These are phyloP conservation scores for Caenorhabditis sinica DNA, from an alignment of 2,888 invertebrate genomes.

Conservation along the genomic window DNA sequence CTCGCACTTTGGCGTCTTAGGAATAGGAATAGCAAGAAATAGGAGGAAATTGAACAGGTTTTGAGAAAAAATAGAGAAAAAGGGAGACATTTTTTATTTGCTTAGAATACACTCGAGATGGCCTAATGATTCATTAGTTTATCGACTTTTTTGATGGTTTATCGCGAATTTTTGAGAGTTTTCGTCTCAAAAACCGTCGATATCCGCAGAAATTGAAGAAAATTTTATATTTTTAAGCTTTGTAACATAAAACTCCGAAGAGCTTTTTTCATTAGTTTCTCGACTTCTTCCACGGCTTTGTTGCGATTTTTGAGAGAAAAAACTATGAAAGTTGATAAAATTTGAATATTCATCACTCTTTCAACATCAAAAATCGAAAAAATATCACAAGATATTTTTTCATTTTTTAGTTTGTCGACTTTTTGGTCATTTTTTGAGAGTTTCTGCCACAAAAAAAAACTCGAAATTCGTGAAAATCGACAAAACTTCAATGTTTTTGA, in stretches of 20 bases:
- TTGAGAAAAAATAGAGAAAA: neutral
- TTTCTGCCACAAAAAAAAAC: too few species aligned
- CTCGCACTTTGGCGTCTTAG: slow-evolving; percentile 9
- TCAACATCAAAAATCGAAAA: neutral
- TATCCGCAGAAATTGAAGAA: neutral
- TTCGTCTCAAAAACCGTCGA: neutral
- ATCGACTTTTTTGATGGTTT: neutral
- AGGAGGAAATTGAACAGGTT: slow-evolving; percentile 47
- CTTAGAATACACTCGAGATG: slow-evolving; percentile 52
- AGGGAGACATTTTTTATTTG: slow-evolving; percentile 26
- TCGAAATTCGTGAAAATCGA: too few species aligned
- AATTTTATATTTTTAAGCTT: too few species aligned
- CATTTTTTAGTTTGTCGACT: too few species aligned
- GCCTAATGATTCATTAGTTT: slow-evolving; percentile 35
- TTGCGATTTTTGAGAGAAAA: neutral
- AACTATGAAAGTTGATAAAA: neutral
- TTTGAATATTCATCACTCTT: neutral
- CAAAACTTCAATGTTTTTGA: too few species aligned
- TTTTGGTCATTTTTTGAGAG: too few species aligned
- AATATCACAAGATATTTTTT: too few species aligned
- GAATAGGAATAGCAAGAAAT: slow-evolving; percentile 29
- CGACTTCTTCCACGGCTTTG: neutral
- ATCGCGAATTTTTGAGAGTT: neutral
- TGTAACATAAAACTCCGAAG: too few species aligned
- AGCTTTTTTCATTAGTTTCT: too few species aligned